Conservation (phyloP, 2,113 vertebrate genomes). For the Piaya cayana region DNA sequence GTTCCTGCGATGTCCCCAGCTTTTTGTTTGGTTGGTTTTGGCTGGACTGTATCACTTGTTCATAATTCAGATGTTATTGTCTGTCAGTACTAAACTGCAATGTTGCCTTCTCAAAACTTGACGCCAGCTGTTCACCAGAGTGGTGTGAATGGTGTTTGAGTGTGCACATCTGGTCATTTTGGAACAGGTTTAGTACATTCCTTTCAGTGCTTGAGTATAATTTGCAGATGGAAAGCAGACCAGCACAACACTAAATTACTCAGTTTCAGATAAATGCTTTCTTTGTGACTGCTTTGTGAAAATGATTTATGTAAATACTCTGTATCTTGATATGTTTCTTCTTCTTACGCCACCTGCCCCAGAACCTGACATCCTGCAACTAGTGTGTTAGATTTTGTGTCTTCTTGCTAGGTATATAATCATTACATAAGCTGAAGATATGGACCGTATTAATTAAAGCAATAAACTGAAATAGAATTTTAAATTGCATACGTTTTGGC, state of each 20-base stretch:
- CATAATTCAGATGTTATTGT: background rate
- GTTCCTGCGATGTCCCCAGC: background rate
- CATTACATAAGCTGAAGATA: background rate
- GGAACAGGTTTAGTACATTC: conserved; percentile 74
- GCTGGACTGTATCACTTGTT: background rate
- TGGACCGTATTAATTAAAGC: background rate
- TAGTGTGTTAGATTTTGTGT: background rate
- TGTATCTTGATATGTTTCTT: background rate
- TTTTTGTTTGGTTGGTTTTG: background rate
- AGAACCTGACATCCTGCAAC: background rate
- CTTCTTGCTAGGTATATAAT: background rate
- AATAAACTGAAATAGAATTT: background rate
- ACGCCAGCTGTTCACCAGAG: conserved; percentile 13
- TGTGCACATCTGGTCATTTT: conserved; percentile 73
- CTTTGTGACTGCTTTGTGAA: conserved; percentile 51
- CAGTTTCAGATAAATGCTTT: conserved; percentile 43
- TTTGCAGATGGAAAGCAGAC: conserved; percentile 70
- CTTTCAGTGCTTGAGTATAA: conserved; percentile 59
- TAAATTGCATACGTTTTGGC: background rate
- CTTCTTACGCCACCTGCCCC: background rate
- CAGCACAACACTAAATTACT: conserved; percentile 22
- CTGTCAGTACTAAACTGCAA: background rate
- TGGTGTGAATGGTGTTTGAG: conserved; percentile 45
- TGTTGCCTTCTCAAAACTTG: background rate
- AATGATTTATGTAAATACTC: conserved; percentile 37